These are phyloP conservation scores for Adineta ricciae DNA, from an alignment of 2,888 invertebrate genomes.

Conservation along the genomic window DNA sequence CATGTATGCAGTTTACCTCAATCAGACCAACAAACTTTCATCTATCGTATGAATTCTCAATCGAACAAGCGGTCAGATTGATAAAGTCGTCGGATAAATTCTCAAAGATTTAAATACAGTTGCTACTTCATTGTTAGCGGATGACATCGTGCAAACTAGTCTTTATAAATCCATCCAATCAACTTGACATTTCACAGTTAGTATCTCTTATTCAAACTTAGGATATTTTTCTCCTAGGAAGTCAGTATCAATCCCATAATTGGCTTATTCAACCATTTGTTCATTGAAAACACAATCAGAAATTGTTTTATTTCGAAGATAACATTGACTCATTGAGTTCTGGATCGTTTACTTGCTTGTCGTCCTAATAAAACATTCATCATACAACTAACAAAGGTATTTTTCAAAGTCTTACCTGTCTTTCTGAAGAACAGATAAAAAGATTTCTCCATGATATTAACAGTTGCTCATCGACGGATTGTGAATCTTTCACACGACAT, in stretches of 20 bases:
- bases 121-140: neutral
- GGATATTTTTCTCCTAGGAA: neutral
- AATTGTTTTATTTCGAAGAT: too few species aligned
- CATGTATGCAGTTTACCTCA: neutral
- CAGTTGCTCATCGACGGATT: neutral
- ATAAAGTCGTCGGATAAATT: neutral
- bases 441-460: neutral
- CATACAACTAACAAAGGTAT: too few species aligned
- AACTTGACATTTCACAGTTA: neutral
- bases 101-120: neutral
- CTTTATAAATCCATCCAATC: neutral
- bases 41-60: neutral
- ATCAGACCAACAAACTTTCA: neutral
- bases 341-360: too few species aligned
- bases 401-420: too few species aligned
- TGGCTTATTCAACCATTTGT: conserved; percentile 1
- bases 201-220: neutral
- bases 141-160: neutral
- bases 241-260: neutral
- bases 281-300: neutral
- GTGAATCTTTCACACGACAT: neutral
- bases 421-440: neutral
- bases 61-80: neutral
- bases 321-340: too few species aligned
- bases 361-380: too few species aligned